These are phyloP conservation scores for Drosophila orosa DNA, from an alignment of 1,140 invertebrate genomes.

Conservation along the genomic window DNA sequence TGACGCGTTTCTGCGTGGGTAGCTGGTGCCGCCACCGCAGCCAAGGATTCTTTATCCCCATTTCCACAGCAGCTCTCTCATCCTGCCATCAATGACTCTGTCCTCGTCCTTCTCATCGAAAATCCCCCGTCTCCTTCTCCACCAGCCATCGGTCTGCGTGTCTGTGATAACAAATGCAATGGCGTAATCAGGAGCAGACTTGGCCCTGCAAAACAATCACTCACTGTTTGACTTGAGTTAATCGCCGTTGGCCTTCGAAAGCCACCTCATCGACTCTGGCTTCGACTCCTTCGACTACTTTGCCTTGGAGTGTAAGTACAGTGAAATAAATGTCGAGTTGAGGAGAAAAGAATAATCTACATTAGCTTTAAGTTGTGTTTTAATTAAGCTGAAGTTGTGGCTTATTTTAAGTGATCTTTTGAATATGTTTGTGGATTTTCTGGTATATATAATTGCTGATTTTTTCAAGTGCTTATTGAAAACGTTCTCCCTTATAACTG, in stretches of 20 bases:
- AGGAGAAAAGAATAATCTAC: too few species aligned
- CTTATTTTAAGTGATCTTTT: neutral
- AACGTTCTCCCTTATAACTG: conserved; percentile 3
- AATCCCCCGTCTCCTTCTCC: conserved; percentile 5
- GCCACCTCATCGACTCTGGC: conserved; percentile 55
- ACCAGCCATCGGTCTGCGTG: conserved; percentile 17
- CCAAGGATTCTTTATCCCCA: conserved; percentile 33
- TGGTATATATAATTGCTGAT: neutral
- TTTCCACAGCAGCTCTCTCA: neutral
- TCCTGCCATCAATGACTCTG: neutral
- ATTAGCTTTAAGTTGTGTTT: neutral
- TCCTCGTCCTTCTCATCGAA: neutral
- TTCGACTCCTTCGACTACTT: conserved; percentile 42
- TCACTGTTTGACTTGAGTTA: conserved; percentile 81
- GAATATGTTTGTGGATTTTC: too few species aligned
- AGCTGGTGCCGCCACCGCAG: conserved; percentile 7
- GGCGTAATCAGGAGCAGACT: conserved; percentile 72
- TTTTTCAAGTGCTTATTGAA: conserved; percentile 28
- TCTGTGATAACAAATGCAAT: conserved; percentile 76
- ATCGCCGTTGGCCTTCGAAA: conserved; percentile 73
- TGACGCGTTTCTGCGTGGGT: conserved; percentile 66
- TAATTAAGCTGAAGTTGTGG: neutral
- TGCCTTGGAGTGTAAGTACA: conserved; percentile 26
- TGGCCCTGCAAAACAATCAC: conserved; percentile 76
- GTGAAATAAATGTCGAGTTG: neutral